Conservation (phyloP, 2,113 vertebrate species). For the Fukomys damarensis region DNA sequence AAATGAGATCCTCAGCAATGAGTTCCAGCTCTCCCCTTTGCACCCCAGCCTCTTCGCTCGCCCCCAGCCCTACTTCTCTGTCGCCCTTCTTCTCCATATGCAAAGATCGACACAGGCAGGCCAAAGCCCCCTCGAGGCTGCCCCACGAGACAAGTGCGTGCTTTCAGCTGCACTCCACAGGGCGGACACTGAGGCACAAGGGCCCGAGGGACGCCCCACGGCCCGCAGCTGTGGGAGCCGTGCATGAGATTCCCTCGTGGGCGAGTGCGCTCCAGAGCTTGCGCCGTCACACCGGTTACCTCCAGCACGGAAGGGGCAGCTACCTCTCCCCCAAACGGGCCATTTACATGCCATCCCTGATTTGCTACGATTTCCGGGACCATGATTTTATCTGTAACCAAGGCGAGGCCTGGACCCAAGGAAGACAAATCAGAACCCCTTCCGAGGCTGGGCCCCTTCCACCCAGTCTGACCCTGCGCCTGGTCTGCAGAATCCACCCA, state of each 20-base stretch:
- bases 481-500: neutral
- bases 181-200: neutral
- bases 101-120: neutral
- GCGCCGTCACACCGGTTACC: neutral
- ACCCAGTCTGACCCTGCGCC: neutral
- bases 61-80: neutral
- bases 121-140: neutral
- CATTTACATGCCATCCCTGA: neutral
- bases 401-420: neutral
- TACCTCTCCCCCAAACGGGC: too few relatives aligned
- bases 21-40: neutral
- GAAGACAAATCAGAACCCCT: neutral
- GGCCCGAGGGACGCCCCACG: neutral
- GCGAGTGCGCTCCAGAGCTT: neutral
- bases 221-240: fast-evolving
- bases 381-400: neutral
- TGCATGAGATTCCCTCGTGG: neutral
- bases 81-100: neutral
- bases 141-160: fast-evolving
- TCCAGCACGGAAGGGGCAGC: neutral
- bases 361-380: neutral
- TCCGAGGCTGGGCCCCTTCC: neutral
- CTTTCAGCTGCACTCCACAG: neutral
- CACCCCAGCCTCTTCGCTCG: neutral
- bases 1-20: neutral